Conservation (phyloP, 2,113 vertebrate species). For the Ginglymostoma cirratum region DNA sequence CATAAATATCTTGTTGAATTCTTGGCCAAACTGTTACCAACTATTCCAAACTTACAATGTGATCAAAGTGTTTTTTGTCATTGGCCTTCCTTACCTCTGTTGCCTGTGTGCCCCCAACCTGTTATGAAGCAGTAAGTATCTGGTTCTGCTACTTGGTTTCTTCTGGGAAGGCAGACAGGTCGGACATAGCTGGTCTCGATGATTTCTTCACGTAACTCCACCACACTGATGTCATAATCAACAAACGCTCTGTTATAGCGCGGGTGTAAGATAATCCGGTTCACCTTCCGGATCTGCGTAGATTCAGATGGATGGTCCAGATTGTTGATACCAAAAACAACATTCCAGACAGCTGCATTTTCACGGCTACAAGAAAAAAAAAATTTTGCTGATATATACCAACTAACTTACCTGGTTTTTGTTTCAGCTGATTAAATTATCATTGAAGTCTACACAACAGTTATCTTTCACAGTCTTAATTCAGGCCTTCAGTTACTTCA, state of each 20-base stretch:
- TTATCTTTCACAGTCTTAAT: neutral
- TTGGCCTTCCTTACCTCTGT: constrained; percentile 70
- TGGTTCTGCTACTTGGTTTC: constrained; percentile 56
- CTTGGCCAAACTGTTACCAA: neutral
- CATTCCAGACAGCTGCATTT: constrained; percentile 77
- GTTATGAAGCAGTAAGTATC: constrained; percentile 94
- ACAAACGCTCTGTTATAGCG: constrained; percentile 85
- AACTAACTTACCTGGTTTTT: neutral
- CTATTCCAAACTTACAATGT: neutral
- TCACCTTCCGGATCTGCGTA: constrained; percentile 73
- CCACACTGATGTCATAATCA: constrained; percentile 91
- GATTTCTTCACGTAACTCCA: constrained; percentile 72
- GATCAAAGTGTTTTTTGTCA: neutral
- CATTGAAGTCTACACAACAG: neutral
- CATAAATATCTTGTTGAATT: neutral
- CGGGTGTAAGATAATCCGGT: constrained; percentile 78
- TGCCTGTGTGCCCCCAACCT: constrained; percentile 94
- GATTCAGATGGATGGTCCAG: constrained; percentile 76
- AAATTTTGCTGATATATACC: neutral
- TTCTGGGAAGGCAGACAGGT: constrained; percentile 75
- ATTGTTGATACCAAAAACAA: constrained; percentile 85
- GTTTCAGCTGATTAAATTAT: neutral
- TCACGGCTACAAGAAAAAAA: constrained; percentile 62
- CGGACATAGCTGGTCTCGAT: constrained; percentile 71
- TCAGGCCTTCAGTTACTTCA: neutral